A percentile compares a stretch with the other conserved stretches of the same genome.
These are phyloP conservation scores for Acinonyx jubatus DNA, from an alignment of 2,113 vertebrate genomes.

Conservation along the genomic window DNA sequence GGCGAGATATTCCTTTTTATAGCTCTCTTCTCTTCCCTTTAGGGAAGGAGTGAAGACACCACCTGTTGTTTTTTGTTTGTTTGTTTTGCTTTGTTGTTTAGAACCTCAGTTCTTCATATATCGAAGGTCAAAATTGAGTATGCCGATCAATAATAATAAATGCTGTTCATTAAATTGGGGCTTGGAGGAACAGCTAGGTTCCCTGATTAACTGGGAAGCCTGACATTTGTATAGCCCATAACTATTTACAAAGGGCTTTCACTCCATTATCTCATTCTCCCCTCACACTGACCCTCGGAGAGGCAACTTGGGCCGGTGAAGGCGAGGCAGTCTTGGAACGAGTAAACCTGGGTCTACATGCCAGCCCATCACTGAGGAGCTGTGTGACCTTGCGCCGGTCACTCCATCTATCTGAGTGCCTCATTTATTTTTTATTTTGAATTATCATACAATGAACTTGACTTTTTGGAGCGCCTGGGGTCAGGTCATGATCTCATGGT, in stretches of 20 bases:
- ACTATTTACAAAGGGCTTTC: constrained; percentile 12
- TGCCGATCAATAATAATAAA: constrained; percentile 31
- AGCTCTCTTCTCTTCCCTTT: not conserved
- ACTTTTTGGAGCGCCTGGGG: not conserved
- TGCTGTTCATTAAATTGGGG: not conserved
- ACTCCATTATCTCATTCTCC: not conserved
- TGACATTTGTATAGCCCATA: not conserved
- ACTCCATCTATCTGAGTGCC: not conserved
- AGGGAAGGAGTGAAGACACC: not conserved
- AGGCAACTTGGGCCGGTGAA: rapidly evolving
- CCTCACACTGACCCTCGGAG: not conserved
- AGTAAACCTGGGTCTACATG: not conserved
- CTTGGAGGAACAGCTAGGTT: not conserved
- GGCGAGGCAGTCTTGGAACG: not conserved
- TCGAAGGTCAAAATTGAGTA: not conserved
- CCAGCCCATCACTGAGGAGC: not conserved
- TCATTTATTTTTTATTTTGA: not conserved
- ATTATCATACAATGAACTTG: not conserved
- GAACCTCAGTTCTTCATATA: not conserved
- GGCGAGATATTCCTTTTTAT: not conserved
- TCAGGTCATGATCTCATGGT: not conserved
- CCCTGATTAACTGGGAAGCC: not conserved
- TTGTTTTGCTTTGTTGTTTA: constrained; percentile 11
- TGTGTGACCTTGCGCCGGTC: not conserved
- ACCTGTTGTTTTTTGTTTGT: not conserved